Evolutionary conservation across 2,888 invertebrate species (phyloP), one percentile per base, ranked within the genome.

Genomic region (Hemistola chrysoprasaria): DNA sequence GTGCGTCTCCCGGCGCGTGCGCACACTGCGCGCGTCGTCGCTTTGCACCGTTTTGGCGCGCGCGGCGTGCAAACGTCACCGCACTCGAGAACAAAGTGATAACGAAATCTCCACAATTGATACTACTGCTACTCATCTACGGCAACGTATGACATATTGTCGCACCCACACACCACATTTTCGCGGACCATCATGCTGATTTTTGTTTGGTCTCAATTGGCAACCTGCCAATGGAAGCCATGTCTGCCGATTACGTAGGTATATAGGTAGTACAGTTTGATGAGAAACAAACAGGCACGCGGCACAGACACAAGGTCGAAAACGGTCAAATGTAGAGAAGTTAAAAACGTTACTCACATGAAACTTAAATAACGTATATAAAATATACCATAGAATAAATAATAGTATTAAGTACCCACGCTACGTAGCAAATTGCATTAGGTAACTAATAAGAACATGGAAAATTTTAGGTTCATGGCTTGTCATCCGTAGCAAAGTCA

Each of bases 21-120:
- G 75, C 66, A 59, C 57, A 74, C 71, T 74, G 74, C 67, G 53
- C 51, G 50, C 35, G 36, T 29, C 45, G 46, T 43, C 46, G 46
- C 56, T 43, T 65, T 63, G 40, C 66, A 69, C 67, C 60, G 73
- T 62, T 69, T 74, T 60, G 72, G 72, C 59, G 73, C 60, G 72
- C 68, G 75, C 68, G 71, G 70, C 72, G 75, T 74, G 69, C 71
- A 65, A 67, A 59, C 84, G 74, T 77, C 79, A 72, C 52, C 52
- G 47, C 54, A 44, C 50, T 39, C 69, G 67, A 73, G 75, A 71
- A 75, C 84, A 71, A 71, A 84, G 75, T 86, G 86, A 86, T 86
- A 86, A 84, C 79, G 77, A 79, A 78, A 78, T 73, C 71, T 65
- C 63, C 62, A 71, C 72, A 71, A 75, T 70, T 78, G 75, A 77